phyloP scores from a whole-genome alignment of 2,113 vertebrate species.

The Sminthopsis crassicaudata region DNA sequence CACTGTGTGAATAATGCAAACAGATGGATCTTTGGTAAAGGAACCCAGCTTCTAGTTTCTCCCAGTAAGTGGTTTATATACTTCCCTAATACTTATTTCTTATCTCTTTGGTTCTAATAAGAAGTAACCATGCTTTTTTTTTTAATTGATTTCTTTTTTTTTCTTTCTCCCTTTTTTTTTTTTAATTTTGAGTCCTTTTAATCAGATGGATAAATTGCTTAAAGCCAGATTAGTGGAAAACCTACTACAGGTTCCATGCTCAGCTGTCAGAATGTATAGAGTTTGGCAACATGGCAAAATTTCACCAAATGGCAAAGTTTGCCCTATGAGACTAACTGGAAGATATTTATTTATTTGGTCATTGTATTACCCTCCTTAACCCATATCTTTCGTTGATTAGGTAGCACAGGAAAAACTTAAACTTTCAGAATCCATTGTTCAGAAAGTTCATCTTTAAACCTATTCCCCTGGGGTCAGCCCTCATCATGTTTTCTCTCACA shows the following conservation, averaged over 20 bases:
- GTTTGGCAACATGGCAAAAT: neutral
- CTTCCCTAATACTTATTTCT: conserved; percentile 32
- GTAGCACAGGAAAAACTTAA: conserved; percentile 6
- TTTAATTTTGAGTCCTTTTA: neutral
- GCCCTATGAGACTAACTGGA: neutral
- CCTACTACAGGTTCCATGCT: neutral
- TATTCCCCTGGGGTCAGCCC: neutral
- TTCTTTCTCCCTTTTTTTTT: too few relatives aligned
- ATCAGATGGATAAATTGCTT: neutral
- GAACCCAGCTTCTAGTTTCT: conserved; percentile 68
- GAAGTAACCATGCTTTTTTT: neutral
- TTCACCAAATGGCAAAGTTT: conserved; percentile 18
- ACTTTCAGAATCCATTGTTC: conserved; percentile 14
- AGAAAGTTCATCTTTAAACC: conserved; percentile 45
- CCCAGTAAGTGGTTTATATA: conserved; percentile 67
- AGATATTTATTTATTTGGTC: conserved; percentile 29
- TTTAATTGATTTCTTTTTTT: neutral
- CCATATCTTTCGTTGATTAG: conserved; percentile 18
- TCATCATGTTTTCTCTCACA: conserved; percentile 25
- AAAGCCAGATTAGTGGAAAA: neutral
- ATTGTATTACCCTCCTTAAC: neutral
- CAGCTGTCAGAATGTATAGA: neutral
- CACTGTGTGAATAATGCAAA: conserved; percentile 55
- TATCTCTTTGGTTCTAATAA: neutral
- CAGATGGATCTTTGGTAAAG: conserved; percentile 69